phyloP scores from a whole-genome alignment of 2,113 vertebrate genomes.

The Neopipo cinnamomea region DNA sequence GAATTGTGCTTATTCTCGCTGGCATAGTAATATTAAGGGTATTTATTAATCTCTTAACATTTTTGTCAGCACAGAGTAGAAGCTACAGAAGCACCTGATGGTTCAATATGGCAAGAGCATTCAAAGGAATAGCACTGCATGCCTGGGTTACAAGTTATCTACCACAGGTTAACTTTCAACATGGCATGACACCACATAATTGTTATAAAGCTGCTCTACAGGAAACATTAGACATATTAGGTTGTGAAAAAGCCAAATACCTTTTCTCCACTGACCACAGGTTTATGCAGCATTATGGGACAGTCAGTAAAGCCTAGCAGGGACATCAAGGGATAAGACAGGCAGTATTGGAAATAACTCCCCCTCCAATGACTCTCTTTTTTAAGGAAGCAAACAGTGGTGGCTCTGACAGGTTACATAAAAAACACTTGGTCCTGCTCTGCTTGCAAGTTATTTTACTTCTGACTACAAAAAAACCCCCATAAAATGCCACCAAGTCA shows the following conservation, averaged over 20 bases:
- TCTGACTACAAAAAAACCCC: background rate
- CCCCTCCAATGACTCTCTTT: rapidly evolving
- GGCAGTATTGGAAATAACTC: background rate
- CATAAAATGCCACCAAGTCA: background rate
- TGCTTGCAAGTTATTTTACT: background rate
- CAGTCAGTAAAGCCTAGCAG: background rate
- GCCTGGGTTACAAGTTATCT: background rate
- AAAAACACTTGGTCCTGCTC: background rate
- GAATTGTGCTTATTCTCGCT: background rate
- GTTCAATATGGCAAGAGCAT: background rate
- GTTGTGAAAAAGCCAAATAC: background rate
- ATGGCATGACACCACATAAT: background rate
- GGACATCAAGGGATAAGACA: background rate
- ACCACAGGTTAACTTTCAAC: background rate
- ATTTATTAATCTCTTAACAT: background rate
- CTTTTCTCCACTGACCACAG: background rate
- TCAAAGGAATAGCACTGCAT: rapidly evolving
- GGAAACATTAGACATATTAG: background rate
- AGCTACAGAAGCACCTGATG: background rate
- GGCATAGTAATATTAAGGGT: background rate
- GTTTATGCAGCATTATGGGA: background rate
- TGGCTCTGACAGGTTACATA: background rate
- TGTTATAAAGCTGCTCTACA: background rate
- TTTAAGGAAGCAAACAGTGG: background rate
- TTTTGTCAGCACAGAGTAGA: background rate